Conservation (phyloP, 2,797 vertebrate species). For the Heterohyrax brucei region DNA sequence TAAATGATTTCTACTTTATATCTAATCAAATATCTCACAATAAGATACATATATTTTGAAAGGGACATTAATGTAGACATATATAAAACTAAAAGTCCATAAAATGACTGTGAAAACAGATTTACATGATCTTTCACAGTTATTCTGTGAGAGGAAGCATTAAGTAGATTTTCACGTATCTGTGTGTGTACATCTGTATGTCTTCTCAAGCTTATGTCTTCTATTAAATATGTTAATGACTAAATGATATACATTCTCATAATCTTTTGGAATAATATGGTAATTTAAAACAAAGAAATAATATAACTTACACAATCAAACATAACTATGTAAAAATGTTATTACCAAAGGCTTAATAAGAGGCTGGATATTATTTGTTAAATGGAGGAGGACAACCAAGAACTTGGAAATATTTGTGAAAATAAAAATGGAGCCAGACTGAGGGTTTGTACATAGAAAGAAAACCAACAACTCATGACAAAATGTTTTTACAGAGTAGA, state of each 20-base stretch:
- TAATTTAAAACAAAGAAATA: background rate
- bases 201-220: background rate
- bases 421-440: constrained; percentile 13
- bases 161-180: background rate
- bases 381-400: constrained; percentile 26
- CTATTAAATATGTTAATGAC: background rate
- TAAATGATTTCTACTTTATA: background rate
- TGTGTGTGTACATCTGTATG: background rate
- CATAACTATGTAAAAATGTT: background rate
- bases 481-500: background rate
- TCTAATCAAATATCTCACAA: background rate
- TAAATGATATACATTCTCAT: background rate
- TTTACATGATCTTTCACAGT: background rate
- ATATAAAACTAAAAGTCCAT: constrained; percentile 1
- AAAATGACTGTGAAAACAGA: constrained; percentile 1
- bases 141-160: background rate
- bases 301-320: constrained; percentile 46
- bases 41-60: constrained; percentile 16
- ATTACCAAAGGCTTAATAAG: background rate
- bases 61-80: background rate
- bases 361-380: constrained; percentile 3
- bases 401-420: constrained; percentile 38
- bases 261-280: background rate
- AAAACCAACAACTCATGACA: background rate
- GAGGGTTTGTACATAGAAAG: background rate